Percentiles rank a stretch among this genome's conserved stretches.
Conservation (phyloP, 2,888 invertebrate species). For the Acanthacorydalis orientalis region DNA sequence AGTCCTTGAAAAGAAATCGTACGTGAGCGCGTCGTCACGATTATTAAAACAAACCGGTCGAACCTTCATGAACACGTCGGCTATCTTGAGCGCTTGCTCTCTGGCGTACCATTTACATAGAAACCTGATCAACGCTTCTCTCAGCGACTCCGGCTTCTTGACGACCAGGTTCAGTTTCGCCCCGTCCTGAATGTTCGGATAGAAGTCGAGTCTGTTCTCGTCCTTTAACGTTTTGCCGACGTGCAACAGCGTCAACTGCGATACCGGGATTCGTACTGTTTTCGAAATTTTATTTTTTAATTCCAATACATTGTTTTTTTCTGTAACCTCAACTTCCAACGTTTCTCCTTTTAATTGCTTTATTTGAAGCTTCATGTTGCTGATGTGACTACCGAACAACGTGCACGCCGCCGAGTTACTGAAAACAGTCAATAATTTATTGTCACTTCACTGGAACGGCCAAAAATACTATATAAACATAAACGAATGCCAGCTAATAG, state of each 20-base stretch:
- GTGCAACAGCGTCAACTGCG: constrained; percentile 53
- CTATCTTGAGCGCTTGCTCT: constrained; percentile 41
- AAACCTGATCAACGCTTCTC: constrained; percentile 37
- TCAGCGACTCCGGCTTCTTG: constrained; percentile 46
- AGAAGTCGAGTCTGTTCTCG: constrained; percentile 48
- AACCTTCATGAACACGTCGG: constrained; percentile 38
- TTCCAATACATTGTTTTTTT: constrained; percentile 42
- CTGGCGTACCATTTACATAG: constrained; percentile 45
- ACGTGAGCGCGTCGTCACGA: no score
- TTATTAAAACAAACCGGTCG: no score
- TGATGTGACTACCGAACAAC: no score
- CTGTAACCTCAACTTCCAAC: constrained; percentile 44
- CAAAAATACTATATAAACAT: no score
- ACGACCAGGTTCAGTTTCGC: constrained; percentile 55
- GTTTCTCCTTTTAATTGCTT: constrained; percentile 59
- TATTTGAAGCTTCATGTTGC: constrained; percentile 48
- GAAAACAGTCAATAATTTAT: no score
- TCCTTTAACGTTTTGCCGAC: constrained; percentile 54
- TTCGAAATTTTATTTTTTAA: constrained; percentile 49
- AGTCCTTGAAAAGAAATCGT: constrained; percentile 13
- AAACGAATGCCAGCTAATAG: no score
- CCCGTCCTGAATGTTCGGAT: constrained; percentile 57
- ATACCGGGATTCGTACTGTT: constrained; percentile 44
- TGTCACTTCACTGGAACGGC: no score
- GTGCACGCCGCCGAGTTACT: no score